Percentiles rank a stretch among this genome's conserved stretches.
These are phyloP conservation scores for Tricholaema leucomelas DNA, from an alignment of 2,113 vertebrate species.

Conservation along the genomic window DNA sequence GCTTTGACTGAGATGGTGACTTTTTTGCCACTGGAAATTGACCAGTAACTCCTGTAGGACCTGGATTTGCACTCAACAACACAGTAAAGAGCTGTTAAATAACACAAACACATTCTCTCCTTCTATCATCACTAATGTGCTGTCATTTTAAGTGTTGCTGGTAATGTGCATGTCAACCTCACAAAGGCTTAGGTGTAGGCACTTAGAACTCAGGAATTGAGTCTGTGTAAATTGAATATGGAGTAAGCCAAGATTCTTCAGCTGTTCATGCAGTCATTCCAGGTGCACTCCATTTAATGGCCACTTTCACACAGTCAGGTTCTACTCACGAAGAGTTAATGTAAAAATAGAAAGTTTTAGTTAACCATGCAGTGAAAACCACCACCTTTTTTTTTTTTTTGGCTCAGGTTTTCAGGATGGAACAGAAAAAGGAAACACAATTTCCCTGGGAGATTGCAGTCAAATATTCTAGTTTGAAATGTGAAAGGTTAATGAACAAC, in stretches of 20 bases:
- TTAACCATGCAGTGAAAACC: not conserved
- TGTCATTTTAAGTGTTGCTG: not conserved
- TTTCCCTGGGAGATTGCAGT: not conserved
- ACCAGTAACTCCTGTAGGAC: not conserved
- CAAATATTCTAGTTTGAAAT: constrained; percentile 33
- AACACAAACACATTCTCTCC: not conserved
- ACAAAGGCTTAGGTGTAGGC: not conserved
- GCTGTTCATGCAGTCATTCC: not conserved
- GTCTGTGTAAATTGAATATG: not conserved
- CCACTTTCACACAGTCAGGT: not conserved
- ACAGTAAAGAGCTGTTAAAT: not conserved
- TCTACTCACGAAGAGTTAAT: not conserved
- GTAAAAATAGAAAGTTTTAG: not conserved
- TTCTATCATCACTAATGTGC: not conserved
- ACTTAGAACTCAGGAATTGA: not conserved
- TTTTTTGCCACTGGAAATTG: not conserved
- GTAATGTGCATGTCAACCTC: not conserved
- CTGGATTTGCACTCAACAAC: not conserved
- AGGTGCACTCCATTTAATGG: not conserved
- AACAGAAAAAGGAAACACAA: not conserved
- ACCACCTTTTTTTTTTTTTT: not conserved
- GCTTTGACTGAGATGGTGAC: not conserved
- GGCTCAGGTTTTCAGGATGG: not conserved
- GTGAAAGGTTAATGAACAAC: constrained; percentile 50
- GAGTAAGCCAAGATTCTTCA: not conserved